phyloP scores from a whole-genome alignment of 1,140 invertebrate species.

The Drosophila asahinai region DNA sequence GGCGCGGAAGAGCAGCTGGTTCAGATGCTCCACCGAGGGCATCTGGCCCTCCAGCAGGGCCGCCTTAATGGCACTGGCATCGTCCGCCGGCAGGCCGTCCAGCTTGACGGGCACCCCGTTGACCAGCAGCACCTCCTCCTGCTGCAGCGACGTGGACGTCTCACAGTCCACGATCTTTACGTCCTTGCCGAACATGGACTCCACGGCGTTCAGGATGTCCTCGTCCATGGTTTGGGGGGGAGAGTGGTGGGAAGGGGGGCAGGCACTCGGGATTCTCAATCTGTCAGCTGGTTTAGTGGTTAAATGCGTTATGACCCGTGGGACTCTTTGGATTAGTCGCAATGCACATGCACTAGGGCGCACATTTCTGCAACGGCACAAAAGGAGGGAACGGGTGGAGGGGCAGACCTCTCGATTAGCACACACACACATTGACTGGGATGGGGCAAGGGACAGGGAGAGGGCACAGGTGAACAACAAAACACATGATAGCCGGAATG shows the following conservation, averaged over 20 bases:
- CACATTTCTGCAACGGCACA: conserved; percentile 60
- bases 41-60: conserved; percentile 90
- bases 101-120: conserved; percentile 90
- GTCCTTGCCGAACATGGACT: conserved; percentile 91
- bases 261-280: conserved; percentile 36
- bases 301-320: conserved; percentile 75
- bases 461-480: conserved; percentile 20
- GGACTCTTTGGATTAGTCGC: conserved; percentile 77
- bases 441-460: not conserved
- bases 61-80: conserved; percentile 89
- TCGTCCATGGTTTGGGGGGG: conserved; percentile 88
- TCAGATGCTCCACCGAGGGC: conserved; percentile 90
- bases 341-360: conserved; percentile 65
- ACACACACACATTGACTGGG: conserved; percentile 13
- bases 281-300: conserved; percentile 48
- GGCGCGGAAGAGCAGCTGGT: conserved; percentile 89
- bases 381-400: conserved; percentile 37
- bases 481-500: conserved; percentile 18
- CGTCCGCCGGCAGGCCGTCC: conserved; percentile 86
- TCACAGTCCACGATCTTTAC: conserved; percentile 91
- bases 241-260: conserved; percentile 2
- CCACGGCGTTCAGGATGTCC: conserved; percentile 92
- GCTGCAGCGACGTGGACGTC: conserved; percentile 90
- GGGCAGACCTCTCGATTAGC: conserved; percentile 36
- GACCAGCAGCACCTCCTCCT: conserved; percentile 91